Conservation (phyloP, 1,140 invertebrate genomes). For the Pseudobourletiella spinata region DNA sequence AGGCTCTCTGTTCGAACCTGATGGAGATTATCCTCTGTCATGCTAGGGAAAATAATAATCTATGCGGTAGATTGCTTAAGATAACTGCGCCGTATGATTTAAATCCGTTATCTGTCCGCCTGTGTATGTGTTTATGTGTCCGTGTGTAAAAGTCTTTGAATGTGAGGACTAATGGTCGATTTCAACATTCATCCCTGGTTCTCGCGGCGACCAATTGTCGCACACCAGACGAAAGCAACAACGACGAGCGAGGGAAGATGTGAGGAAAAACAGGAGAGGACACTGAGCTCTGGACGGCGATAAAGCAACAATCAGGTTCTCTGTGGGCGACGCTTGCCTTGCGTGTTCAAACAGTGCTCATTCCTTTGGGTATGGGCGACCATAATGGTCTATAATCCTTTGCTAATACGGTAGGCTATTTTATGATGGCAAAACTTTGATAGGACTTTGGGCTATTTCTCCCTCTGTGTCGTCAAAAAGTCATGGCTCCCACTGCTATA, state of each 20-base stretch:
- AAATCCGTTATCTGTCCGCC: neutral
- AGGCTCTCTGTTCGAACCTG: neutral
- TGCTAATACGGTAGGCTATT: too few species aligned
- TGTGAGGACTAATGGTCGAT: neutral
- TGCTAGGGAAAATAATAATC: neutral
- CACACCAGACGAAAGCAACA: neutral
- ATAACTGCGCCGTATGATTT: neutral
- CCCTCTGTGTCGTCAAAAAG: too few species aligned
- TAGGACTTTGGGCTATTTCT: too few species aligned
- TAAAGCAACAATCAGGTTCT: too few species aligned
- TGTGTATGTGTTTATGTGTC: neutral
- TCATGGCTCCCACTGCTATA: too few species aligned
- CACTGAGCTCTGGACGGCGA: neutral
- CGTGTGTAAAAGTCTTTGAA: neutral
- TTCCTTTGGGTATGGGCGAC: too few species aligned
- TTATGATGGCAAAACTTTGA: too few species aligned
- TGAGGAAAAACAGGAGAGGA: neutral
- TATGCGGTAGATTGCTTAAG: neutral
- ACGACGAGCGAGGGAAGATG: neutral
- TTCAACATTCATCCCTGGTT: neutral
- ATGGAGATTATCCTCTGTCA: neutral
- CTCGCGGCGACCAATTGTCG: neutral
- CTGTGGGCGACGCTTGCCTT: too few species aligned
- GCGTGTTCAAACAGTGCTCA: too few species aligned
- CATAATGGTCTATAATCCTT: too few species aligned